phyloP scores from a whole-genome alignment of 2,888 invertebrate genomes.

The Antheraea assamensis region DNA sequence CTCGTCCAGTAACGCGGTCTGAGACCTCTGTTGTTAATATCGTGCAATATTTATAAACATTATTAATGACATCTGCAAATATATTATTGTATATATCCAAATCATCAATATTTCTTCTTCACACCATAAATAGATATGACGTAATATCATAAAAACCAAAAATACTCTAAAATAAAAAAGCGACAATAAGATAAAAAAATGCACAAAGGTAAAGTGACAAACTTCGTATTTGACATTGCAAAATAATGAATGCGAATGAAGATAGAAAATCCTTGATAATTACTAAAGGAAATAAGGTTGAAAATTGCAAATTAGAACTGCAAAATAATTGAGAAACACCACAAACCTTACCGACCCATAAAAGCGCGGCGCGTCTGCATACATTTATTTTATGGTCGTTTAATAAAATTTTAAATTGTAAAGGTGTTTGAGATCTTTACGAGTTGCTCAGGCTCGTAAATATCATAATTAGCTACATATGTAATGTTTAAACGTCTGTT shows the following conservation, averaged over 20 bases:
- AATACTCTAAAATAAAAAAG: conserved; percentile 10
- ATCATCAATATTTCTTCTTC: neutral
- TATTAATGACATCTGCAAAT: neutral
- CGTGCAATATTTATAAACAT: no score
- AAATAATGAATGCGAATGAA: neutral
- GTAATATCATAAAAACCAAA: conserved; percentile 13
- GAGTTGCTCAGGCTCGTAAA: conserved; percentile 33
- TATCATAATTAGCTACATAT: neutral
- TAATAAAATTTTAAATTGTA: conserved; percentile 49
- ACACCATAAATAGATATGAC: conserved; percentile 21
- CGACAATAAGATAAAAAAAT: conserved; percentile 28
- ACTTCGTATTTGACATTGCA: conserved; percentile 28
- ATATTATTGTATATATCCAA: neutral
- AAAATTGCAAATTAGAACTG: neutral
- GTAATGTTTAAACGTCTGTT: neutral
- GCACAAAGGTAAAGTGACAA: conserved; percentile 36
- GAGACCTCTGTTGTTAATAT: no score
- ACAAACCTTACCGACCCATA: conserved; percentile 40
- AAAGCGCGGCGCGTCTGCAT: conserved; percentile 42
- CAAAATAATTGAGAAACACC: neutral
- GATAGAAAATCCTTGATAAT: neutral
- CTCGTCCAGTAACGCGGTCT: no score
- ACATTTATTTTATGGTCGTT: conserved; percentile 45
- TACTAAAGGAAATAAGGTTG: neutral
- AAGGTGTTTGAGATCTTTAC: conserved; percentile 28